Evolutionary conservation across 2,797 vertebrate genomes (phyloP), one percentile per base, ranked within the genome.

Genomic region (Takifugu rubripes): DNA sequence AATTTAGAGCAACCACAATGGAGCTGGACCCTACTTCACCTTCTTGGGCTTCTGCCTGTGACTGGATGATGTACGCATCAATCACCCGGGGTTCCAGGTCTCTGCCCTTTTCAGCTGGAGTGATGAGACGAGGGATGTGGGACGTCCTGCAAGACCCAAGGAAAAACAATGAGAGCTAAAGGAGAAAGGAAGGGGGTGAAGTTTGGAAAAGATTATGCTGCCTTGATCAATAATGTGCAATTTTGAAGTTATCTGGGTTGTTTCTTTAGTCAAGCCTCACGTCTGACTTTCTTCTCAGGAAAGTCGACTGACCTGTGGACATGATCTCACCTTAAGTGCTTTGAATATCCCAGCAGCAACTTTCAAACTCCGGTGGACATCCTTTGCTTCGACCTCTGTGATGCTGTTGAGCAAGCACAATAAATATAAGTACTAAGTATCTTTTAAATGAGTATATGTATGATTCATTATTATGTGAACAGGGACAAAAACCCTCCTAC

Each of bases 21-120:
- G 14, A 40, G 36, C 2, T 40, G 36, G 36, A 3, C 36, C 3
- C 36, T 40, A 14, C 36, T 40, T 36, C 90, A 99, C 97, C 96
- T 95, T 99, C 97, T 72, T 99, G 97, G 7, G 96, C 97, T 87
- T 99, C 97, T 1, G 96, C 97, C 84, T 98, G 97, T 76, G 94
- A 94, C 75, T 99, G 97, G 56, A 98, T 82, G 59, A 96, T 87
- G 31, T 98, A 99, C 0, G 95, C 88, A 16, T 99, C 97, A 0
- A 93, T 88, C 58, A 97, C 94, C 46, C 95, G 84, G 54, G 92
- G 88, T 84, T 99, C 97, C 75, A 99, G 84, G 78, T 99, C 96
- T 76, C 89, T 79, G 57, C 96, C 96, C 63, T 98, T 98, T 81
- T 97, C 96, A 31, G 92, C 94, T 4, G 95, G 94, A 5, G 96